These are phyloP conservation scores for Spinibarbus caldwelli DNA, from an alignment of 2,797 vertebrate species.

Conservation along the genomic window DNA sequence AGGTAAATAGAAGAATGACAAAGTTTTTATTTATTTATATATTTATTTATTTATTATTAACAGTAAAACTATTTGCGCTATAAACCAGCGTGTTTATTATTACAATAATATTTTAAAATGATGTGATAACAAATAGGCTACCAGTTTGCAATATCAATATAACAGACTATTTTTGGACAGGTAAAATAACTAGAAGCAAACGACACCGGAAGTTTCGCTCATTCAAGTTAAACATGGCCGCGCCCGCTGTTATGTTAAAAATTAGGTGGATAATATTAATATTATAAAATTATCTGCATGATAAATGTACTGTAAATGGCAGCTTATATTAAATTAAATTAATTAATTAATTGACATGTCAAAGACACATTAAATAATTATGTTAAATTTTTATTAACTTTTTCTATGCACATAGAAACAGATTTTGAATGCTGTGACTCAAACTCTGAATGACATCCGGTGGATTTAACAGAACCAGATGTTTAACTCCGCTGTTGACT, in stretches of 20 bases:
- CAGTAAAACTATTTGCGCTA: not conserved
- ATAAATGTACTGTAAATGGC: not conserved
- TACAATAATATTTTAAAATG: not conserved
- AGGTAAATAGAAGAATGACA: not conserved
- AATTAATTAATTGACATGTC: not conserved
- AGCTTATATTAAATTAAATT: not conserved
- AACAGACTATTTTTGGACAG: not conserved
- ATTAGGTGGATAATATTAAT: not conserved
- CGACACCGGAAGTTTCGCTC: not conserved
- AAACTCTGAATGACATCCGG: slow-evolving; percentile 46
- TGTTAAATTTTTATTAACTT: not conserved
- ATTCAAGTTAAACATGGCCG: not conserved
- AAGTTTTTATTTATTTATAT: no score
- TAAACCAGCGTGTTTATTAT: not conserved
- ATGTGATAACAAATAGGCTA: not conserved
- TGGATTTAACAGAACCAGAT: slow-evolving; percentile 51
- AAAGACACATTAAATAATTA: not conserved
- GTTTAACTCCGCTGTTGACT: slow-evolving; percentile 51
- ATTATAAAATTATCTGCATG: not conserved
- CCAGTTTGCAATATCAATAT: not conserved
- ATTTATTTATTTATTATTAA: no score
- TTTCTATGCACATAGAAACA: not conserved
- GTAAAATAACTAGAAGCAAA: not conserved
- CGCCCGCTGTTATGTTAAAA: not conserved
- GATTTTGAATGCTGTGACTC: not conserved